phyloP scores from a whole-genome alignment of 2,113 vertebrate genomes.

The Fregata magnificens region DNA sequence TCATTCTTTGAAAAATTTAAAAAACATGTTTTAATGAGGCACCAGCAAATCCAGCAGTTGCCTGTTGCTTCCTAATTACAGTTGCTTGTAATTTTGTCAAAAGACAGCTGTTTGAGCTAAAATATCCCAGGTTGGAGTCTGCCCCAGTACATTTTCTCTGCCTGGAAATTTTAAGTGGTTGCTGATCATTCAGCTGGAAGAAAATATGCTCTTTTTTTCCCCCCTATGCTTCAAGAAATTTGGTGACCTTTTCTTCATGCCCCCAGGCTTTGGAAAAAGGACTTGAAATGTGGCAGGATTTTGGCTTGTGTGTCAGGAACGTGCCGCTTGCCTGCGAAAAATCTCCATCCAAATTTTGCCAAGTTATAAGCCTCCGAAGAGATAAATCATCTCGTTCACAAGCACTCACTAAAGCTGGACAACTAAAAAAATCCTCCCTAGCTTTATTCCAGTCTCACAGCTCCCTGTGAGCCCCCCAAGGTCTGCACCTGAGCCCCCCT shows the following conservation, averaged over 20 bases:
- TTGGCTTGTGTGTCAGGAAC: not conserved
- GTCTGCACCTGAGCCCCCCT: not conserved
- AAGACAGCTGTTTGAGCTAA: not conserved
- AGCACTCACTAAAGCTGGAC: not conserved
- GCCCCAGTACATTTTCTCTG: not conserved
- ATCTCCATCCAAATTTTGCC: not conserved
- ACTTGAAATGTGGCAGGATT: not conserved
- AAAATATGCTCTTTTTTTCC: not conserved
- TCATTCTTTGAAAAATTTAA: not conserved
- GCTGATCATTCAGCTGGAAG: not conserved
- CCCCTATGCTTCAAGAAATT: not conserved
- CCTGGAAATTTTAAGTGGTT: conserved; percentile 2
- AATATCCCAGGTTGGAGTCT: not conserved
- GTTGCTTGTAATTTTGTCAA: not conserved
- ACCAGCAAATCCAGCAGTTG: not conserved
- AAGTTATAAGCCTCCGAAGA: not conserved
- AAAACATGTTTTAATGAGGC: not conserved
- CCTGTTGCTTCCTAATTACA: not conserved
- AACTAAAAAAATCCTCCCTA: not conserved
- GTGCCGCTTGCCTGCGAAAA: not conserved
- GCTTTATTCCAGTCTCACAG: not conserved
- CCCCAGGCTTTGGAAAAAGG: not conserved
- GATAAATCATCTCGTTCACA: not conserved
- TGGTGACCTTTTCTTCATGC: conserved; percentile 6
- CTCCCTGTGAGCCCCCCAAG: fast-evolving